Percentiles rank a stretch among this genome's conserved stretches.
phyloP scores from a whole-genome alignment of 1,140 invertebrate species.

The Samia ricini region DNA sequence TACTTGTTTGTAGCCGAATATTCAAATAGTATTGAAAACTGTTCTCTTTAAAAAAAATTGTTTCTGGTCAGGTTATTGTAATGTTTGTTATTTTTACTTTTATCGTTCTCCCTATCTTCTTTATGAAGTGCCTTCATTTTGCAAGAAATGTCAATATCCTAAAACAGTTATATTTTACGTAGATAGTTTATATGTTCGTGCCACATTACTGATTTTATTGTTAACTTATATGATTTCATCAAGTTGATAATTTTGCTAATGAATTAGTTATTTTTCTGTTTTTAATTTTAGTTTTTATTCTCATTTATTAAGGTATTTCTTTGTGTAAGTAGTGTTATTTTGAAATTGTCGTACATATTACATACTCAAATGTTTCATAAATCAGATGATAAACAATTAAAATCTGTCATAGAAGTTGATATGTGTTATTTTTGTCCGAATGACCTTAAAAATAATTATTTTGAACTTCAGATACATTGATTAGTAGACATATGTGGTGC shows the following conservation, averaged over 20 bases:
- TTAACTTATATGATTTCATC: slow-evolving; percentile 28
- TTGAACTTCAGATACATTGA: no score
- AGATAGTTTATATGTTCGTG: slow-evolving; percentile 32
- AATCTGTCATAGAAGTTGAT: slow-evolving; percentile 57
- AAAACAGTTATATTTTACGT: slow-evolving; percentile 31
- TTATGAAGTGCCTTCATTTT: slow-evolving; percentile 40
- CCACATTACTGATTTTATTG: slow-evolving; percentile 23
- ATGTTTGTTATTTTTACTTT: not conserved
- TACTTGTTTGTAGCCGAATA: no score
- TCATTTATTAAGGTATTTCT: slow-evolving; percentile 34
- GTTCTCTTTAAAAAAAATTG: not conserved
- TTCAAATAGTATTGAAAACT: not conserved
- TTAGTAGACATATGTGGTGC: no score
- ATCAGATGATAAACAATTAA: slow-evolving; percentile 63
- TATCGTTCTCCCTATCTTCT: slow-evolving; percentile 37
- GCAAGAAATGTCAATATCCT: slow-evolving; percentile 27
- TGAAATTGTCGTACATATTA: slow-evolving; percentile 46
- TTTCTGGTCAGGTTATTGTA: slow-evolving; percentile 1
- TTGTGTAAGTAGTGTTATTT: slow-evolving; percentile 38
- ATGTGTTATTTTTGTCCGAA: slow-evolving; percentile 42
- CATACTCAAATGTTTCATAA: slow-evolving; percentile 36
- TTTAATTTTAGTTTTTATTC: slow-evolving; percentile 44
- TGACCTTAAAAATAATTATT: no score
- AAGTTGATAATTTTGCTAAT: slow-evolving; percentile 50
- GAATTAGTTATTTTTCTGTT: slow-evolving; percentile 44